Evolutionary conservation across 2,797 vertebrate genomes (phyloP), one percentile per base, ranked within the genome.

Genomic region (Pseudomugil tenellus): DNA sequence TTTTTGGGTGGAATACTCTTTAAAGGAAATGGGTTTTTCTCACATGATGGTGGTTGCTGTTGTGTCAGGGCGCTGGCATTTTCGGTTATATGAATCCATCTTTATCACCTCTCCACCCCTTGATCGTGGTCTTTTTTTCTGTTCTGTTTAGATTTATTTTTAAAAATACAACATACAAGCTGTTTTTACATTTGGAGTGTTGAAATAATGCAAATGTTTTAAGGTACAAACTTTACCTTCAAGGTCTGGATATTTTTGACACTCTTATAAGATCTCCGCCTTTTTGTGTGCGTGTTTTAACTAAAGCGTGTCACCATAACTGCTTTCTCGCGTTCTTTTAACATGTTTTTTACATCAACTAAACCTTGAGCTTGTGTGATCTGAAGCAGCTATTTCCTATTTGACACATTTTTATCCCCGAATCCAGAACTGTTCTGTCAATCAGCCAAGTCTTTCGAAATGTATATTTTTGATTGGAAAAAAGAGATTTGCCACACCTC

Each of bases 21-120:
- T 19, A 62, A 51, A 69, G 73, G 62, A 79, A 77, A 25, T 60
- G 35, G 32, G 1, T 10, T 37, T 77, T 85, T 74, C 19, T 72
- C 71, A 58, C 61, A 2, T 21, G 1, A 0, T 1, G 1, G 26
- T 3, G 25, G 53, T 19, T 11, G 12, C 2, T 26, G 32, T 3
- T 39, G 12, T n/a, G 41, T 43, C 41, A 8, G 19, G 1, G 17
- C 7, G 17, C 41, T 43, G 39, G 39, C 39, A 37, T 12, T 39
- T 17, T 5, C 11, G 9, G 46, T 31, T n/a, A 4, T 34, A 5
- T 62, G 1, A 16, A 32, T 32, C 11, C n/a, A 12, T 46, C 23
- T 25, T 21, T 51, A 39, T 32, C 28, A 52, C 29, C 26, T 0
- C 58, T 19, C 25, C 41, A 57, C 70, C 58, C 13, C 32, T 26